Percentiles rank a stretch among this genome's conserved stretches.
phyloP scores from a whole-genome alignment of 1,140 invertebrate species.

The Meloidogyne floridensis region DNA sequence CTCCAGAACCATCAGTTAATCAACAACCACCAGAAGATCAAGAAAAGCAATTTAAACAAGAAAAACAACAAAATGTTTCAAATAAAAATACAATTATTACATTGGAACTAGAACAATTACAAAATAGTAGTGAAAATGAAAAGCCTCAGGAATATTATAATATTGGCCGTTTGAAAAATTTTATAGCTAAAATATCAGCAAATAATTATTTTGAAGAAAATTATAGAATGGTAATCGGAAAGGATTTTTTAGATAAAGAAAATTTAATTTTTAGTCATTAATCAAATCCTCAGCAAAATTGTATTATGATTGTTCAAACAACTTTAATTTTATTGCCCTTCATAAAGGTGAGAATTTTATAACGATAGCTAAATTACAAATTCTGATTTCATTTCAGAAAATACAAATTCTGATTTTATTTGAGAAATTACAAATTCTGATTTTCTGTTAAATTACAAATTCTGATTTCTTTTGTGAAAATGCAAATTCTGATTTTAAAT shows the following conservation, averaged over 20 bases:
- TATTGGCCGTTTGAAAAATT: not conserved
- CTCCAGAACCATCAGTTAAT: not conserved
- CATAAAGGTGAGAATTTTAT: constrained; percentile 24
- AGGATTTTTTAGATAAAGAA: not conserved
- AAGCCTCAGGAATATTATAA: not conserved
- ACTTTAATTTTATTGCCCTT: constrained; percentile 37
- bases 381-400: not conserved
- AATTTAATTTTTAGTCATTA: constrained; percentile 25
- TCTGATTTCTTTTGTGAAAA: too few relatives aligned
- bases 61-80: constrained; percentile 4
- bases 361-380: too few relatives aligned
- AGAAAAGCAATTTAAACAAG: too few relatives aligned
- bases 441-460: too few relatives aligned
- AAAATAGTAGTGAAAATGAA: not conserved
- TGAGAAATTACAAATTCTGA: too few relatives aligned
- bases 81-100: not conserved
- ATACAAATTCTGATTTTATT: too few relatives aligned
- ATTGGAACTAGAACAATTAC: not conserved
- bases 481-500: too few relatives aligned
- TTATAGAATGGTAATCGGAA: not conserved
- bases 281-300: constrained; percentile 42
- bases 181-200: not conserved
- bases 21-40: not conserved
- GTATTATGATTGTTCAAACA: constrained; percentile 49
- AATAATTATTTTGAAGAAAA: not conserved